phyloP scores from a whole-genome alignment of 2,113 vertebrate genomes.

The Panthera tigris region DNA sequence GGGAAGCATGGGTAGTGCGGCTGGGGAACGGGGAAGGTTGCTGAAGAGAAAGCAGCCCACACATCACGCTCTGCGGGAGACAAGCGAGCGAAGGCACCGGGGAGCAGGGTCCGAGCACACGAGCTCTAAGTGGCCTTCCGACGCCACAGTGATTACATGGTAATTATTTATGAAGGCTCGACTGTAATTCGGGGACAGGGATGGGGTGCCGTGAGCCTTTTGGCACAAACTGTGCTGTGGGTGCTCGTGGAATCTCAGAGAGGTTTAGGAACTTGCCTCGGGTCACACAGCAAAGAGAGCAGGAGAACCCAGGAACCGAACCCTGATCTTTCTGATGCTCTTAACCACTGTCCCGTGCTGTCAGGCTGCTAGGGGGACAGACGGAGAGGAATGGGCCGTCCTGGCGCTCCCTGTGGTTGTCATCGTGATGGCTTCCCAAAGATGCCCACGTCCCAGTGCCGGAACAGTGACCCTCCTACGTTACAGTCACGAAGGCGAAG shows the following conservation, averaged over 20 bases:
- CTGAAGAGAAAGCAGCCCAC: background rate
- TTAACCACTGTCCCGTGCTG: background rate
- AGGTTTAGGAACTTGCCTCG: background rate
- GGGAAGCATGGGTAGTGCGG: background rate
- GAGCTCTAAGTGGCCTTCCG: background rate
- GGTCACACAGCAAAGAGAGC: background rate
- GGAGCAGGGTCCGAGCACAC: background rate
- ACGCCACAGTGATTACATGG: background rate
- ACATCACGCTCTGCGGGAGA: background rate
- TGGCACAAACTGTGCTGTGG: background rate
- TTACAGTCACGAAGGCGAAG: background rate
- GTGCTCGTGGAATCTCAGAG: background rate
- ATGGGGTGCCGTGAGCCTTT: background rate
- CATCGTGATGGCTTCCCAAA: background rate
- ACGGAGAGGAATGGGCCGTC: background rate
- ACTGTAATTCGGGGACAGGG: background rate
- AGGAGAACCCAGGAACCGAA: background rate
- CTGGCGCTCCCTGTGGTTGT: background rate
- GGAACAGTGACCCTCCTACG: accelerated
- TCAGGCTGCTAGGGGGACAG: background rate
- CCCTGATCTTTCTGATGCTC: background rate
- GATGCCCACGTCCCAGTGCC: background rate
- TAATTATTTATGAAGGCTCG: accelerated
- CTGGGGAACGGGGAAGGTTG: background rate
- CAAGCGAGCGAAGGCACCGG: background rate